Evolutionary conservation across 2,888 invertebrate genomes (phyloP).

Genomic region (Idaea biselata): DNA sequence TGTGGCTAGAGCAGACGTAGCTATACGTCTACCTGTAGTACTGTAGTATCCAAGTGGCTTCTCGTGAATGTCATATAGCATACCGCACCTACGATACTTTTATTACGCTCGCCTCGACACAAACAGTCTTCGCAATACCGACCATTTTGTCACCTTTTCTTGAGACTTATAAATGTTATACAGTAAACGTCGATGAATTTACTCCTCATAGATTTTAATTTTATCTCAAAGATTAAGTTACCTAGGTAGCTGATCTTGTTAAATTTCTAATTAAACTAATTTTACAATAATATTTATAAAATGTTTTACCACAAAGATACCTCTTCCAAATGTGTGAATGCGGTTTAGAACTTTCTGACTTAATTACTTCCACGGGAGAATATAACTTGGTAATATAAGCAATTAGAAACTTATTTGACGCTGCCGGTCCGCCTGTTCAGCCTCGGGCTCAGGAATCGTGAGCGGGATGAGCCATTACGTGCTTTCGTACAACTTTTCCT

Average conservation of each 20-base stretch:
- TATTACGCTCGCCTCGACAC: conserved; percentile 38
- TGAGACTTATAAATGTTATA: conserved; percentile 58
- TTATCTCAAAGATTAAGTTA: conserved; percentile 34
- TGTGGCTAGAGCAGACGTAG: background rate
- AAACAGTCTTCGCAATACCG: conserved; percentile 39
- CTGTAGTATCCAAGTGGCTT: conserved; percentile 27
- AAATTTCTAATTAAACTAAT: conserved; percentile 34
- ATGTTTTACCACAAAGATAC: background rate
- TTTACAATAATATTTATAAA: conserved; percentile 28
- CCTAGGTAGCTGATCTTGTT: conserved; percentile 50
- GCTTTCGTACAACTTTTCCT: conserved; percentile 77
- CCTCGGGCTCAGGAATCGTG: conserved; percentile 74
- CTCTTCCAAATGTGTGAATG: conserved; percentile 56
- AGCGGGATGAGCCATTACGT: conserved; percentile 79
- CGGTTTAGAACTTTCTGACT: conserved; percentile 69
- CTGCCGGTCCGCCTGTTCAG: conserved; percentile 75
- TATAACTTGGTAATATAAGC: conserved; percentile 80
- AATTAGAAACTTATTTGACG: conserved; percentile 81
- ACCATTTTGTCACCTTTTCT: conserved; percentile 64
- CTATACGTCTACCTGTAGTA: conserved; percentile 8
- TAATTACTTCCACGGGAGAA: conserved; percentile 76
- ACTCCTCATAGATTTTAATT: conserved; percentile 41
- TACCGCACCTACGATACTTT: conserved; percentile 49
- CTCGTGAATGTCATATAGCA: conserved; percentile 23
- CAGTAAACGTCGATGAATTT: conserved; percentile 58